These are phyloP conservation scores for Coregonus ussuriensis DNA, from an alignment of 2,797 vertebrate species.

Conservation along the genomic window DNA sequence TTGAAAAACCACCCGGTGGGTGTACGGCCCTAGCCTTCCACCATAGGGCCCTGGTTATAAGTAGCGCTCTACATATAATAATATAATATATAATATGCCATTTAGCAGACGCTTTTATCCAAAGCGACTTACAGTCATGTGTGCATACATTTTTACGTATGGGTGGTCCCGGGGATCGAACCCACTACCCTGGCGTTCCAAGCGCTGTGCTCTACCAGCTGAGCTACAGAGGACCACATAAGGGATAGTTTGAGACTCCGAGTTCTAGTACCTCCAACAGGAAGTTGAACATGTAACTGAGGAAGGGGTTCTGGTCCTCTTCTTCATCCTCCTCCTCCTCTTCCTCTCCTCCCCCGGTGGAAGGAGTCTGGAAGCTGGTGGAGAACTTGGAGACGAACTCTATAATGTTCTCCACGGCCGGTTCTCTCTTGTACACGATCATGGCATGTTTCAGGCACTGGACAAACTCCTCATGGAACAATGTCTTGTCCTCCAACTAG, in stretches of 20 bases:
- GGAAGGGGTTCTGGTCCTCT: constrained; percentile 77
- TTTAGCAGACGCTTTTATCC: too few species aligned
- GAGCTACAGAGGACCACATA: too few species aligned
- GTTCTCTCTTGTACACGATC: constrained; percentile 91
- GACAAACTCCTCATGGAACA: constrained; percentile 88
- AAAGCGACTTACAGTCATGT: too few species aligned
- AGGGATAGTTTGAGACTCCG: neutral
- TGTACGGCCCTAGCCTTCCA: too few species aligned
- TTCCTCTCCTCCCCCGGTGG: constrained; percentile 58
- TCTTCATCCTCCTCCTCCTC: constrained; percentile 56
- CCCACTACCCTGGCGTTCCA: too few species aligned
- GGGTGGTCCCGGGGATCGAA: too few species aligned
- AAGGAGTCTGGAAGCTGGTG: constrained; percentile 80
- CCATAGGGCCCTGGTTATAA: too few species aligned
- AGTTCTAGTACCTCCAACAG: constrained; percentile 84
- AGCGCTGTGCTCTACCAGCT: too few species aligned
- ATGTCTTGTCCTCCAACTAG: constrained; percentile 83
- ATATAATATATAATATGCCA: too few species aligned
- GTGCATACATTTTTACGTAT: too few species aligned
- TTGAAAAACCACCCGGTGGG: too few species aligned
- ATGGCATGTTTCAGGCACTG: constrained; percentile 88
- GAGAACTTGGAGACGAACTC: constrained; percentile 90
- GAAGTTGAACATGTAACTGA: constrained; percentile 89
- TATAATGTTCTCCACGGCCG: constrained; percentile 86
- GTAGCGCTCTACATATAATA: neutral